Conservation (phyloP, 2,113 vertebrate species). For the Atlantisia rogersi region DNA sequence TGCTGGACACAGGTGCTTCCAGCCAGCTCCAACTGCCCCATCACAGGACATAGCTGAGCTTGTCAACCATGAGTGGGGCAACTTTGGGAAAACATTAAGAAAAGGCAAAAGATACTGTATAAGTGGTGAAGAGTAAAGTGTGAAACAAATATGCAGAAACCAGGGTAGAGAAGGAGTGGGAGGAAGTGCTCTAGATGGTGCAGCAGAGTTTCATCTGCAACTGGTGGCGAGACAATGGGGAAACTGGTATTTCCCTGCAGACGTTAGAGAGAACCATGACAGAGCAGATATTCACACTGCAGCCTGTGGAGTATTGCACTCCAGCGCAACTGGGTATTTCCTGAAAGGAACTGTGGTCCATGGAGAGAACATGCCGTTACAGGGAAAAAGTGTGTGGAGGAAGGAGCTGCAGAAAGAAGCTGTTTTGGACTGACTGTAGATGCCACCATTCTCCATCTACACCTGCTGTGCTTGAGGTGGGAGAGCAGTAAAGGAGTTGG, state of each 20-base stretch:
- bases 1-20: not conserved
- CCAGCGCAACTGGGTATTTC: not conserved
- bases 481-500: not conserved
- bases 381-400: not conserved
- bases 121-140: not conserved
- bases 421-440: not conserved
- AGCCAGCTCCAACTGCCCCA: not conserved
- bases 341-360: not conserved
- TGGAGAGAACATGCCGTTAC: not conserved
- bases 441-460: accelerated
- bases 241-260: not conserved
- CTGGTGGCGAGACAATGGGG: not conserved
- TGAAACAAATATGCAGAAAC: not conserved
- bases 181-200: not conserved
- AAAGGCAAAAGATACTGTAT: not conserved
- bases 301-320: too few species aligned
- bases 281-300: not conserved
- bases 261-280: not conserved
- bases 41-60: not conserved
- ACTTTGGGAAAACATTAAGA: not conserved
- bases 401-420: not conserved
- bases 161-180: not conserved
- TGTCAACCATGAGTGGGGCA: not conserved
- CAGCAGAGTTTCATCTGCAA: not conserved
- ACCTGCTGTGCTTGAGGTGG: not conserved